Conservation (phyloP, 2,888 invertebrate species). For the Agriopis marginaria region DNA sequence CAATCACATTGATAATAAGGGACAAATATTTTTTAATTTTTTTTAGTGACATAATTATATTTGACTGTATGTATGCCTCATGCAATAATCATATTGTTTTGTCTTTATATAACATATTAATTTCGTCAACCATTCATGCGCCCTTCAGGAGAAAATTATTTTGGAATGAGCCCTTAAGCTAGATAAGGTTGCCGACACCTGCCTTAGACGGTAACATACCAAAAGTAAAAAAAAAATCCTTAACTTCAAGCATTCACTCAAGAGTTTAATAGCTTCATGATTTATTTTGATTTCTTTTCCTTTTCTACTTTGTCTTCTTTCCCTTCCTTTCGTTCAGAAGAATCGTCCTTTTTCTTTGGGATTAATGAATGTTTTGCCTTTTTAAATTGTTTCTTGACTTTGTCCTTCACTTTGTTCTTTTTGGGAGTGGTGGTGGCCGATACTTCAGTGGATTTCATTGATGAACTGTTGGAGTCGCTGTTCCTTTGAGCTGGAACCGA, state of each 20-base stretch:
- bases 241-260: constrained; percentile 13
- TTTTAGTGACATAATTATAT: no score
- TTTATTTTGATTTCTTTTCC: constrained; percentile 70
- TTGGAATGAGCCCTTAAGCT: no score
- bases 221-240: constrained; percentile 1
- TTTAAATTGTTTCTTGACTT: constrained; percentile 81
- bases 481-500: constrained; percentile 77
- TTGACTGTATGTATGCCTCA: no score
- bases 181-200: no score
- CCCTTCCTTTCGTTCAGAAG: constrained; percentile 59
- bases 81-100: no score
- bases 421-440: constrained; percentile 68
- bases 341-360: constrained; percentile 77
- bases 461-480: constrained; percentile 78
- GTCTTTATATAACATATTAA: no score
- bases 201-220: constrained; percentile 12
- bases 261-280: constrained; percentile 18
- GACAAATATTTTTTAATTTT: no score
- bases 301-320: constrained; percentile 56
- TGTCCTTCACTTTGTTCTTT: constrained; percentile 81
- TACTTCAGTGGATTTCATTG: constrained; percentile 72
- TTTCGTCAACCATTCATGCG: no score
- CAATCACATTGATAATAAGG: no score
- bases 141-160: no score
- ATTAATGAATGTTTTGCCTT: constrained; percentile 79